A percentile compares a stretch with the other conserved stretches of the same genome.
Evolutionary conservation across 2,888 invertebrate genomes (phyloP).

Genomic region (Temnothorax unifasciatus): DNA sequence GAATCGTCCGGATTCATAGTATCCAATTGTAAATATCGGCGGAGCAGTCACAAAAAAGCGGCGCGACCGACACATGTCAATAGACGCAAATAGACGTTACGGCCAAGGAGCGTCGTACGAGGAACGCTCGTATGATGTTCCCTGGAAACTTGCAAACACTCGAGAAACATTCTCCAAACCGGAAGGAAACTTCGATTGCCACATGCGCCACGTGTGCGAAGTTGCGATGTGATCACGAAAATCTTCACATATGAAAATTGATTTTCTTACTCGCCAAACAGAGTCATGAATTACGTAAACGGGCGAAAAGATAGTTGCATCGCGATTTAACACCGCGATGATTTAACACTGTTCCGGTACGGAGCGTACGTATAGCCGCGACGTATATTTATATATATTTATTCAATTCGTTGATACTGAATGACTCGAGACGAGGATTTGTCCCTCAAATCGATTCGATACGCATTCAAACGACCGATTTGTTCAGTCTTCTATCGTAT

Average conservation of each 20-base stretch:
- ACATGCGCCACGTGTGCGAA: constrained; percentile 2
- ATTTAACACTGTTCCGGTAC: no score
- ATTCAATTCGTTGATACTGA: not conserved
- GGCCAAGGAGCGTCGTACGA: not conserved
- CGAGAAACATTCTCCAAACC: not conserved
- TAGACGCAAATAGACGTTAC: not conserved
- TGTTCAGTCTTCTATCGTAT: not conserved
- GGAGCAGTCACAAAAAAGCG: not conserved
- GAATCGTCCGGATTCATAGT: not conserved
- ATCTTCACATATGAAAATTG: not conserved
- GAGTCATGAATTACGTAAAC: not conserved
- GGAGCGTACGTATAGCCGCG: no score
- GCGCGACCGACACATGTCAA: not conserved
- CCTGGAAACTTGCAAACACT: not conserved
- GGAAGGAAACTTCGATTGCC: not conserved
- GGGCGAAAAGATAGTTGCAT: not conserved
- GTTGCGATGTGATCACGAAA: not conserved
- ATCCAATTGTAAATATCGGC: not conserved
- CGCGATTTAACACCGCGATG: no score
- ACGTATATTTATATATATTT: no score
- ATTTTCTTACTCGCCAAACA: not conserved
- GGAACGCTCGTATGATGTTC: not conserved
- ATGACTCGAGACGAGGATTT: not conserved
- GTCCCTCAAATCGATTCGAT: not conserved
- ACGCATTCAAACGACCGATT: not conserved